Evolutionary conservation across 2,797 vertebrate species (phyloP).

Genomic region (Cichlasoma orientale): DNA sequence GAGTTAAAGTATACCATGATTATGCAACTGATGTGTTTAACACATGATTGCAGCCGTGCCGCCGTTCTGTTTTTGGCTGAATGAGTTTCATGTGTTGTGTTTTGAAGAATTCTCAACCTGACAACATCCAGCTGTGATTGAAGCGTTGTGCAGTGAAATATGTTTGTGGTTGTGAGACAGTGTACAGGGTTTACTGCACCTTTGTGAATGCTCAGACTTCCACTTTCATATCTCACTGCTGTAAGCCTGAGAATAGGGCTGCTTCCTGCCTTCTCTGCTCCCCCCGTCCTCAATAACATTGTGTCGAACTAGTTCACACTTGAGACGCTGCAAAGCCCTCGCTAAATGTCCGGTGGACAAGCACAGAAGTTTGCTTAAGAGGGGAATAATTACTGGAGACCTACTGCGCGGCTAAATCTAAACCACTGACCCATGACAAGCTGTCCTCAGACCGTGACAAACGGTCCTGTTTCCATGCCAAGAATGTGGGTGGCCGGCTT

Average conservation of each 20-base stretch:
- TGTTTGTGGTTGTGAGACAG: too few relatives aligned
- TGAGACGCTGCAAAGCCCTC: slow-evolving; percentile 4
- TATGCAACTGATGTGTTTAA: neutral
- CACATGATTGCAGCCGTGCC: neutral
- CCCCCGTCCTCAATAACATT: neutral
- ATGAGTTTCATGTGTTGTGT: too few relatives aligned
- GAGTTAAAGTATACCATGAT: neutral
- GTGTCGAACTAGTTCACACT: slow-evolving; percentile 11
- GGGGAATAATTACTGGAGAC: slow-evolving; percentile 56
- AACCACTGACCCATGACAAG: slow-evolving; percentile 67
- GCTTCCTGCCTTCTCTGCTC: neutral
- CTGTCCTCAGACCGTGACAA: slow-evolving; percentile 70
- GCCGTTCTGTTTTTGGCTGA: too few relatives aligned
- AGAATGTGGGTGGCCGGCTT: slow-evolving; percentile 66
- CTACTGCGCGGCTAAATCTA: slow-evolving; percentile 51
- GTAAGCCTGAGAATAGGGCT: neutral
- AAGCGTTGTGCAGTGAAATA: too few relatives aligned
- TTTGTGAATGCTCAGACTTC: neutral
- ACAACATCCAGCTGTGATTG: neutral
- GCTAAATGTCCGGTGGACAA: slow-evolving; percentile 26
- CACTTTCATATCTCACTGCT: neutral
- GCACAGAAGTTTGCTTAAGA: slow-evolving; percentile 42
- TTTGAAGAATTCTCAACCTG: too few relatives aligned
- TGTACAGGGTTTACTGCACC: neutral
- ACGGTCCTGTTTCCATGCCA: slow-evolving; percentile 56